phyloP scores from a whole-genome alignment of 2,888 invertebrate species.

The Alitta virens region DNA sequence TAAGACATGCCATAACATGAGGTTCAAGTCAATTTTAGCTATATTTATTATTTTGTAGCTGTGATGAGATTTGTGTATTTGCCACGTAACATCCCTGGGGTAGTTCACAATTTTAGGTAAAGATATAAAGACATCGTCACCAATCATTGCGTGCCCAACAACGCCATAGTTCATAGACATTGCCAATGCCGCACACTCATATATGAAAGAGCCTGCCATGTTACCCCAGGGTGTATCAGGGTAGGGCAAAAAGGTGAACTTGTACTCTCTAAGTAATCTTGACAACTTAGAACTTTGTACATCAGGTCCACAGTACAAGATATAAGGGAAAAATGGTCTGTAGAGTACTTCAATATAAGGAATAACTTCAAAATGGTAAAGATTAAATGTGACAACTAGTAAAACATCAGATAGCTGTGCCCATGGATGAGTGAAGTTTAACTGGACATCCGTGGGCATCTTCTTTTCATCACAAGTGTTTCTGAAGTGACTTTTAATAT shows the following conservation, averaged over 20 bases:
- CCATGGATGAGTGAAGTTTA: constrained; percentile 11
- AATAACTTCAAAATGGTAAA: constrained; percentile 26
- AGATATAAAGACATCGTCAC: constrained; percentile 26
- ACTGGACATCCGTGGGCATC: too few species aligned
- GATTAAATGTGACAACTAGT: constrained; percentile 26
- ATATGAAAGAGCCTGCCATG: constrained; percentile 30
- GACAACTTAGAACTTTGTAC: neutral
- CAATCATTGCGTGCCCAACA: constrained; percentile 24
- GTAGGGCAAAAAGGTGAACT: constrained; percentile 12
- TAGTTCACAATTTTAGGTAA: constrained; percentile 7
- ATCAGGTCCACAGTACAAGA: constrained; percentile 30
- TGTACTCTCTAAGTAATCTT: too few species aligned
- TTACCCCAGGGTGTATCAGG: too few species aligned
- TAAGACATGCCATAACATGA: too few species aligned
- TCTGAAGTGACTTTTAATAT: too few species aligned
- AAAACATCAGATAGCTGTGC: constrained; percentile 17
- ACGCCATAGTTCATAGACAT: constrained; percentile 19
- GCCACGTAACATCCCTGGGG: constrained; percentile 20
- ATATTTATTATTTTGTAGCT: too few species aligned
- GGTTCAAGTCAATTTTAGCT: too few species aligned
- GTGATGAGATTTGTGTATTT: constrained; percentile 4
- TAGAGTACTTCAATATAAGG: constrained; percentile 29
- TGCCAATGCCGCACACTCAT: constrained; percentile 25
- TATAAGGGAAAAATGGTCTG: constrained; percentile 26
- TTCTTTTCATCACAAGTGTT: too few species aligned